A percentile compares a stretch with the other conserved stretches of the same genome.
Evolutionary conservation across 2,797 vertebrate species (phyloP).

Genomic region (Perodicticus potto): DNA sequence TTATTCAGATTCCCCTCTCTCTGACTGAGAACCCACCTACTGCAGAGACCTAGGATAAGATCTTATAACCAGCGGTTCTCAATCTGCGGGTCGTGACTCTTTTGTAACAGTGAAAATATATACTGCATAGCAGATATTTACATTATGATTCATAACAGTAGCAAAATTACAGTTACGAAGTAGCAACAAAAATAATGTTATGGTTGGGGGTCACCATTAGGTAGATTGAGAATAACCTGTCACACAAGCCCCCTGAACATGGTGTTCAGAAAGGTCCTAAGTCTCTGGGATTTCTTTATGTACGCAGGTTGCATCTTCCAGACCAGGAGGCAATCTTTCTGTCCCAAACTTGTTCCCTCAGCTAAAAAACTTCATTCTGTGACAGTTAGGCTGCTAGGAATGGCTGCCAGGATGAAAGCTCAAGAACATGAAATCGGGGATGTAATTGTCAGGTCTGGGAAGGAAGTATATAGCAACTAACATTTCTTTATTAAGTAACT

Average conservation of each 20-base stretch:
- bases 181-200: too few relatives aligned
- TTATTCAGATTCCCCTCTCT: not conserved
- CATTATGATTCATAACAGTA: too few relatives aligned
- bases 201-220: too few relatives aligned
- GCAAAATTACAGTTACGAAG: too few relatives aligned
- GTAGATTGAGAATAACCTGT: not conserved
- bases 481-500: slow-evolving; percentile 5
- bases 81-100: too few relatives aligned
- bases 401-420: not conserved
- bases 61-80: not conserved
- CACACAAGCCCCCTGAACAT: not conserved
- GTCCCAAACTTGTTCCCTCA: not conserved
- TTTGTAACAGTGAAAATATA: too few relatives aligned
- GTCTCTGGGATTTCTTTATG: not conserved
- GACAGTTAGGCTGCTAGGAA: not conserved
- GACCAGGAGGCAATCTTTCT: not conserved
- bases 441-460: not conserved
- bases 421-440: not conserved
- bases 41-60: not conserved
- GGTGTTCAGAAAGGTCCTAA: not conserved
- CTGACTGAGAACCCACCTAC: not conserved
- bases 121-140: too few relatives aligned
- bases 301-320: not conserved
- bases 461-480: not conserved
- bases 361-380: not conserved